Evolutionary conservation across 2,113 vertebrate genomes (phyloP).

Genomic region (Notothenia rossii): DNA sequence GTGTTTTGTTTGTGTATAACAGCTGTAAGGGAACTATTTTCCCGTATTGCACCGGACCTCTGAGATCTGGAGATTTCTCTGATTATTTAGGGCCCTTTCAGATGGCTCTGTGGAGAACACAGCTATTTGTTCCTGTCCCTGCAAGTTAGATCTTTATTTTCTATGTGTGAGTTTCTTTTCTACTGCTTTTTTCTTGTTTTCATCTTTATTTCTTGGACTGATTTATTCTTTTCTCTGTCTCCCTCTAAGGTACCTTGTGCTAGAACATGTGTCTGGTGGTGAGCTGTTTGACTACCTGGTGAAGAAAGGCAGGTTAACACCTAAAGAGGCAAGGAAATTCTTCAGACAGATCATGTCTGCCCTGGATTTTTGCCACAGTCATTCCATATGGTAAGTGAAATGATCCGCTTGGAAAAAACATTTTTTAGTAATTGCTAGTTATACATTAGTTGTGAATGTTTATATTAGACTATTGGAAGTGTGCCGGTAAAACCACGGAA

Average conservation of each 20-base stretch:
- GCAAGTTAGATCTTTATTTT: conserved; percentile 1
- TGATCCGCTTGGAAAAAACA: not conserved
- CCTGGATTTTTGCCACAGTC: conserved; percentile 99
- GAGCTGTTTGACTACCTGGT: conserved; percentile 99
- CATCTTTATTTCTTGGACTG: not conserved
- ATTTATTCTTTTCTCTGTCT: conserved; percentile 9
- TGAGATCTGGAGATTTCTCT: conserved; percentile 12
- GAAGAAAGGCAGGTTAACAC: conserved; percentile 98
- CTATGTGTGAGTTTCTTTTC: not conserved
- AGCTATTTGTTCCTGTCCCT: not conserved
- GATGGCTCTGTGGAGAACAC: not conserved
- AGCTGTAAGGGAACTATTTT: not conserved
- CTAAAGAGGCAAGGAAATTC: conserved; percentile 98
- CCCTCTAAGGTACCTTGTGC: conserved; percentile 92
- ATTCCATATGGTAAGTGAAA: conserved; percentile 96
- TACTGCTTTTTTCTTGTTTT: conserved; percentile 6
- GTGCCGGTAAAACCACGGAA: not conserved
- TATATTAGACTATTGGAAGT: too few species aligned
- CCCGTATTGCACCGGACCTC: not conserved
- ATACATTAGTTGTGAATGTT: too few species aligned
- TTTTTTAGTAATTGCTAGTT: not conserved
- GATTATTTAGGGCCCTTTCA: not conserved
- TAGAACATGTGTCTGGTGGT: conserved; percentile 98
- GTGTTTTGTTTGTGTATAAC: conserved; percentile 34
- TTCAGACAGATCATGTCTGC: conserved; percentile 99